These are phyloP conservation scores for Chymomyza procnemis DNA, from an alignment of 2,888 invertebrate genomes.

Conservation along the genomic window DNA sequence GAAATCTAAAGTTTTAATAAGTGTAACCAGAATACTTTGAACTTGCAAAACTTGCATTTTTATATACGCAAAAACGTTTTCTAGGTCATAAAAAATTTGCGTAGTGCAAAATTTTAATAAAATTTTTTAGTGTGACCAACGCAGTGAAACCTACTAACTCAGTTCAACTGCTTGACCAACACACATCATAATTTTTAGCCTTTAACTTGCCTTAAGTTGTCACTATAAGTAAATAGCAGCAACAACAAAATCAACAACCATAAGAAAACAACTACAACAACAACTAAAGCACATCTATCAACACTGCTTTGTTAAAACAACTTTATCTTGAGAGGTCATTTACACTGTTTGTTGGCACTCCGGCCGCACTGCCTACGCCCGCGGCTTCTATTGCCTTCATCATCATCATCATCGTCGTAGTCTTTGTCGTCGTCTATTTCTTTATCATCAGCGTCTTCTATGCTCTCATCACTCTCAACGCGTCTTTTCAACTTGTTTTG, in stretches of 20 bases:
- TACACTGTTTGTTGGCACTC: constrained; percentile 49
- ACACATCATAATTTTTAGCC: not conserved
- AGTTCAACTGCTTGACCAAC: not conserved
- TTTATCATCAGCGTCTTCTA: constrained; percentile 9
- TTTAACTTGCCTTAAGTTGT: not conserved
- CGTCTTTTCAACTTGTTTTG: constrained; percentile 58
- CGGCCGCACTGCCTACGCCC: not conserved
- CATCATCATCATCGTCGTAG: constrained; percentile 8
- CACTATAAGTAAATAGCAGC: not conserved
- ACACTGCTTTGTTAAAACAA: constrained; percentile 51
- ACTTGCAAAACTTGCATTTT: too few relatives aligned
- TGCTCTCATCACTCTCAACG: constrained; percentile 24
- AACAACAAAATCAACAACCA: not conserved
- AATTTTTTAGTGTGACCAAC: not conserved
- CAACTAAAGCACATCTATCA: not conserved
- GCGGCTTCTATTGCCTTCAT: not conserved
- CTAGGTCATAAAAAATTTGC: too few relatives aligned
- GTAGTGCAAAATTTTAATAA: not conserved
- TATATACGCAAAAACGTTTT: too few relatives aligned
- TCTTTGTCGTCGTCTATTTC: not conserved
- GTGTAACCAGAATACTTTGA: too few relatives aligned
- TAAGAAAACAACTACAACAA: not conserved
- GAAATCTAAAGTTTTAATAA: too few relatives aligned
- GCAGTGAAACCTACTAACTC: not conserved
- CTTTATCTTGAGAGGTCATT: constrained; percentile 75